Conservation (phyloP, 2,113 vertebrate species). For the Vulpes lagopus region DNA sequence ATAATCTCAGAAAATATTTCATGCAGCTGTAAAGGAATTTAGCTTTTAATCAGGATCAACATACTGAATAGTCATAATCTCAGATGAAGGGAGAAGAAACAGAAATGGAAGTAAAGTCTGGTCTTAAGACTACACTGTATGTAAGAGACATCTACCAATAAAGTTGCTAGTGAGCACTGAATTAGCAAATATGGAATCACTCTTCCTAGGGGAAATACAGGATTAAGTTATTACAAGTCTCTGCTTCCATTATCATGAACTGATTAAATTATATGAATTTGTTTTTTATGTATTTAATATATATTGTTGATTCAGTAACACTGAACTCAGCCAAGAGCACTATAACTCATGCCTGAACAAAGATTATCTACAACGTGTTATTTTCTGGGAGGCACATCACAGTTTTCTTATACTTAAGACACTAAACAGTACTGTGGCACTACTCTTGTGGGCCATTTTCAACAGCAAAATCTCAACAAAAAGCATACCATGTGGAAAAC, state of each 20-base stretch:
- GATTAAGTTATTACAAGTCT: not conserved
- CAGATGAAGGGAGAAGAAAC: not conserved
- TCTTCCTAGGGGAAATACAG: not conserved
- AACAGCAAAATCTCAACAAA: not conserved
- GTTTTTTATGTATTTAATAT: not conserved
- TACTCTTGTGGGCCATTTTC: not conserved
- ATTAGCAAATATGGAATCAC: not conserved
- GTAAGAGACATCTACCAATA: not conserved
- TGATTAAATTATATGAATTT: not conserved
- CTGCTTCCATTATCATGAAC: not conserved
- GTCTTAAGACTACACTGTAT: not conserved
- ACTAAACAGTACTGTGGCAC: not conserved
- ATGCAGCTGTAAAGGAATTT: not conserved
- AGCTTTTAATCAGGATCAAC: slow-evolving; percentile 31
- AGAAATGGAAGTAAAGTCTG: not conserved
- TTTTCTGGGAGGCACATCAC: not conserved
- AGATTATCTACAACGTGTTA: not conserved
- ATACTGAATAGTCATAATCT: not conserved
- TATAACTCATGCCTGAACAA: not conserved
- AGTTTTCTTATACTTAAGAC: not conserved
- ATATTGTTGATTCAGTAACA: not conserved
- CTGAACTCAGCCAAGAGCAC: not conserved
- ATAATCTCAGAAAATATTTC: slow-evolving; percentile 35
- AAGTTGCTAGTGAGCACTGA: not conserved
- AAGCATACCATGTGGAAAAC: not conserved